phyloP scores from a whole-genome alignment of 2,888 invertebrate species.

The Drosophila gaucha region DNA sequence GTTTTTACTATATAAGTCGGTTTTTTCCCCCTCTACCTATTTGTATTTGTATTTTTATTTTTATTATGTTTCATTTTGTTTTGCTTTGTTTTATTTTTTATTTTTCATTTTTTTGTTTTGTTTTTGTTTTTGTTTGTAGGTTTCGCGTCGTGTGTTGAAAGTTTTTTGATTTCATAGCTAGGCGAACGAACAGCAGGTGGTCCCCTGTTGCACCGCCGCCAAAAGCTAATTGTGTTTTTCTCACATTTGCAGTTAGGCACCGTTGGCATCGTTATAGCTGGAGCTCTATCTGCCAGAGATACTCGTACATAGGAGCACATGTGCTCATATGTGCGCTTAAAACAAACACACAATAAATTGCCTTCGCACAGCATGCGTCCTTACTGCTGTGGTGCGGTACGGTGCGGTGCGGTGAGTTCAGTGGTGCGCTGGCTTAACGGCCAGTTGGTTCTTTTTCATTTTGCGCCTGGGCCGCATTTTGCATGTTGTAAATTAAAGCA shows the following conservation, averaged over 20 bases:
- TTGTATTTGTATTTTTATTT: constrained; percentile 19
- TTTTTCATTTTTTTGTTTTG: constrained; percentile 4
- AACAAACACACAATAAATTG: constrained; percentile 81
- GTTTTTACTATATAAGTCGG: constrained; percentile 66
- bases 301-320: constrained; percentile 52
- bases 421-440: constrained; percentile 18
- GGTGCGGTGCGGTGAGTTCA: constrained; percentile 15
- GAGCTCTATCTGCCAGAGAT: constrained; percentile 54
- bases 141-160: constrained; percentile 68
- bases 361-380: constrained; percentile 72
- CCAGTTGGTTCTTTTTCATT: constrained; percentile 65
- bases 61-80: constrained; percentile 34
- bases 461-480: constrained; percentile 55
- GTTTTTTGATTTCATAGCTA: constrained; percentile 58
- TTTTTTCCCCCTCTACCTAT: constrained; percentile 1
- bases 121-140: constrained; percentile 17
- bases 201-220: constrained; percentile 69
- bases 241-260: constrained; percentile 77
- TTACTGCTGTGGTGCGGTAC: constrained; percentile 30
- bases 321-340: constrained; percentile 65
- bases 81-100: constrained; percentile 13
- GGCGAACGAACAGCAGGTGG: constrained; percentile 72
- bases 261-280: constrained; percentile 35
- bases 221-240: constrained; percentile 81
- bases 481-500: constrained; percentile 77